These are phyloP conservation scores for Lutjanus campechanus DNA, from an alignment of 2,797 vertebrate species.

Conservation along the genomic window DNA sequence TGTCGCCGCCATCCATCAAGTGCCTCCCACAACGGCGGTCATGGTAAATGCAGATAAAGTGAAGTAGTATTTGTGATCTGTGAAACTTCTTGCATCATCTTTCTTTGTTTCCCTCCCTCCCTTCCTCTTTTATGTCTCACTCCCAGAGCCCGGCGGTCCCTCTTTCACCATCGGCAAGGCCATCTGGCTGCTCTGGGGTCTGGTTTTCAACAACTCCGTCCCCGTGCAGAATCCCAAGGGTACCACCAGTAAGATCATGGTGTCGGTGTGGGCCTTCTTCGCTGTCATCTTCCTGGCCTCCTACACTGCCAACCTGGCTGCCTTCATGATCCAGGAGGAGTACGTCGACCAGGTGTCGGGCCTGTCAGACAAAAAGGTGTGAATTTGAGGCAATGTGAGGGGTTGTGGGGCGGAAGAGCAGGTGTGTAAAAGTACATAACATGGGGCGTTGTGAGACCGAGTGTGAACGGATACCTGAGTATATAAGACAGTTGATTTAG, in stretches of 20 bases:
- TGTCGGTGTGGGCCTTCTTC: constrained; percentile 99
- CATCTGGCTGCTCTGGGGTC: constrained; percentile 98
- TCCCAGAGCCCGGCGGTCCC: constrained; percentile 96
- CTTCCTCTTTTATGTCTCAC: constrained; percentile 30
- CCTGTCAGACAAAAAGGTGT: constrained; percentile 99
- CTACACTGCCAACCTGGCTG: constrained; percentile 99
- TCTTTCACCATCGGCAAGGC: constrained; percentile 99
- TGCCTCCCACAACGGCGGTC: constrained; percentile 15
- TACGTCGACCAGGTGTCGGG: constrained; percentile 99
- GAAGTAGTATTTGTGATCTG: constrained; percentile 22
- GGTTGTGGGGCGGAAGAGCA: constrained; percentile 28
- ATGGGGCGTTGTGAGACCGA: neutral
- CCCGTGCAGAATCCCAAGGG: constrained; percentile 99
- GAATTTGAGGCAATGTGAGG: constrained; percentile 32
- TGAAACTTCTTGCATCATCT: constrained; percentile 31
- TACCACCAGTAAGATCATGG: constrained; percentile 99
- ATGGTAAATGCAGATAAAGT: constrained; percentile 46
- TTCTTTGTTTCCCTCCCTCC: constrained; percentile 6
- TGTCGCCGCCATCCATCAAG: constrained; percentile 50
- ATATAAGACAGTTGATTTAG: neutral
- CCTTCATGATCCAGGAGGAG: constrained; percentile 99
- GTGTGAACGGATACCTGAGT: neutral
- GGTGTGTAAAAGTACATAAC: constrained; percentile 31
- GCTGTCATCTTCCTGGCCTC: constrained; percentile 99
- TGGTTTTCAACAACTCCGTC: constrained; percentile 99